Base-by-base conservation (phyloP, 2,797 vertebrate genomes). In the Coccyzus lansbergi region DNA sequence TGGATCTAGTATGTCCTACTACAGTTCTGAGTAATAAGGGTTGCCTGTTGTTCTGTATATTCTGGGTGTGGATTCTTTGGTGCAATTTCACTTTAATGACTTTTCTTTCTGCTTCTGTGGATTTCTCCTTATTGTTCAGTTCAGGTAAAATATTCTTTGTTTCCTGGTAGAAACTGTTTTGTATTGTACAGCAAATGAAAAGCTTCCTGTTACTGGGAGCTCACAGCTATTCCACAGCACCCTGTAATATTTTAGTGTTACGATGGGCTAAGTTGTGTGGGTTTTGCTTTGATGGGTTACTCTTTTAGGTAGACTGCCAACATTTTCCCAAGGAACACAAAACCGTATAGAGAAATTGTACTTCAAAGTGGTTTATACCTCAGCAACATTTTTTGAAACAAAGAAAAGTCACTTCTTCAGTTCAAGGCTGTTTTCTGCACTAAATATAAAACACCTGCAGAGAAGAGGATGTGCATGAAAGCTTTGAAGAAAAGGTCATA, bases 401-500 rank as follows among this genome's bases (percentile, higher is more conserved):
- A 89, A 86, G 83, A 86, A 75, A 90, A 96, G 74, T 92, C 55
- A 80, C 33, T 94, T 84, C 70, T 84, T 92, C 51, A 60, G 52
- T 85, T 93, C 78, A 87, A 75, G 94, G 53, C 83, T 88, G 31
- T 80, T 92, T 86, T 80, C 40, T 62, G 58, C 48, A 68, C 75
- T 77, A 77, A 85, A 78, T 91, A 82, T 58, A 67, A 79, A 94
- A 88, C 67, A 81, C 68, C 71, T 85, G 29, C 33, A 60, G 74
- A 60, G 68, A 85, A 55, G 68, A 90, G 65, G 20, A 36, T 63
- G 65, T 46, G 56, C 71, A n/a, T 44, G 75, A 94, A 90, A 71
- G 81, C 88, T 94, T 85, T 93, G 83, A 92, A 86, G 75, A 87
- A 92, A 95, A 95, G 92, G 86, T 96, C 90, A 90, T 34, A 40